Evolutionary conservation across 1,140 invertebrate species (phyloP).

Genomic region (Melipona quadrifasciata): DNA sequence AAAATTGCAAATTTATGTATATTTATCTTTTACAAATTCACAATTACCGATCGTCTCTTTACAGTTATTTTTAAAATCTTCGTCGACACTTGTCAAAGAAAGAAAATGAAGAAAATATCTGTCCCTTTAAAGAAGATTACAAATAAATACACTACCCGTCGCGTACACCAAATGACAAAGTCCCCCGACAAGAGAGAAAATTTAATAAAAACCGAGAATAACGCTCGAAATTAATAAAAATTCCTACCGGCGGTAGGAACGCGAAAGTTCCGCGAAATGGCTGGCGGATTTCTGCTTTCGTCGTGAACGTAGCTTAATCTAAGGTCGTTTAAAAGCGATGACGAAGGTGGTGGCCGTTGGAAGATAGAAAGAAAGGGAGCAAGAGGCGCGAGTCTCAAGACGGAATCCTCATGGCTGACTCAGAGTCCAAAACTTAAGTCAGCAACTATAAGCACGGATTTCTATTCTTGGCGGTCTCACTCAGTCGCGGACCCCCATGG

Average conservation of each 20-base stretch:
- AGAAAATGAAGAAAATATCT: too few relatives aligned
- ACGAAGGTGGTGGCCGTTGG: conserved; percentile 29
- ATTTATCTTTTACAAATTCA: too few relatives aligned
- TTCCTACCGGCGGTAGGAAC: background rate
- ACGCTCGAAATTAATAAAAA: background rate
- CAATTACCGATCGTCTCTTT: too few relatives aligned
- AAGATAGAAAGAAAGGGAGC: conserved; percentile 36
- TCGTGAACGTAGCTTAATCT: conserved; percentile 52
- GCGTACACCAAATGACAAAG: too few relatives aligned
- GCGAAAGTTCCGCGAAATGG: background rate
- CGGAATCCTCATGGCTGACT: conserved; percentile 66
- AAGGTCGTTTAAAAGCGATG: conserved; percentile 18
- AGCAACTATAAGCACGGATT: conserved; percentile 58
- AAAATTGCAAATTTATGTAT: too few relatives aligned
- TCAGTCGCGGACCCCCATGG: conserved; percentile 70
- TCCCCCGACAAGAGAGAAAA: too few relatives aligned
- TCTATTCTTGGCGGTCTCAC: conserved; percentile 69
- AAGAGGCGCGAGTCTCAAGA: conserved; percentile 51
- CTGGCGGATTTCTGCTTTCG: background rate
- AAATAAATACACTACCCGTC: too few relatives aligned
- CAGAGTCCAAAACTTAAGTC: conserved; percentile 58
- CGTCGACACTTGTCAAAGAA: too few relatives aligned
- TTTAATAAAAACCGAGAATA: background rate
- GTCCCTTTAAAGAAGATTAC: too few relatives aligned
- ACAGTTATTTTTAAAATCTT: too few relatives aligned